Evolutionary conservation across 2,888 invertebrate genomes (phyloP), one percentile per base, ranked within the genome.

Genomic region (Parnassius orleans): DNA sequence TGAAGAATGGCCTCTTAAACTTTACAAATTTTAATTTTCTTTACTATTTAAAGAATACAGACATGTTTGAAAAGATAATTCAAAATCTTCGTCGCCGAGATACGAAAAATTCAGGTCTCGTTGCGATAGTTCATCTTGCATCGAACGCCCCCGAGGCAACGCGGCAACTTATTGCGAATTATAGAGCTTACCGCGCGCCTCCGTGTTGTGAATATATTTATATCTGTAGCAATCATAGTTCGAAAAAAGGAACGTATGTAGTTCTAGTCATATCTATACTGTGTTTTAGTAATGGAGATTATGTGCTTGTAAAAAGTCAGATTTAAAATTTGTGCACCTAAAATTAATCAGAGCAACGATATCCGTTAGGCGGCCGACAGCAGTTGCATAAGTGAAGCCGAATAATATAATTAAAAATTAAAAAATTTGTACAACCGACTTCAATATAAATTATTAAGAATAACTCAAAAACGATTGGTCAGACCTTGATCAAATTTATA

Each of bases 141-240:
- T 44, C 24, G 53, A 57, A 24, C 57, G 57, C 43, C 57, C 15
- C 57, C 57, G 24, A 44, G 61, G 61, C 61, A 10, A 53, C 53
- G 46, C 44, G 54, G 19, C 55, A 56, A 44, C 62, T 57, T 62
- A 62, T 62, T 62, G 62, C 57, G 62, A 62, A 62, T 62, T 62
- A 57, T 47, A 57, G 41, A 62, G 57, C 57, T 53, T 44, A 62
- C 62, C 62, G 53, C 57, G 44, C 52, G 48, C 48, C 47, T 42
- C 53, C 62, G 62, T 62, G 62, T 53, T 42, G 48, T 48, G 62
- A 62, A 62, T 62, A 53, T 53, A n/a, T n/a, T 52, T 46, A 56
- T 61, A 57, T 57, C 57, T 50, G 46, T 10, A 44, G n/a, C 62
- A 57, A 62, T 62, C 62, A 57, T 48, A 57, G 43, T 53, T 33